A percentile compares a stretch with the other conserved stretches of the same genome.
Evolutionary conservation across 1,140 invertebrate species (phyloP).

Genomic region (Neotoxoptera formosana): DNA sequence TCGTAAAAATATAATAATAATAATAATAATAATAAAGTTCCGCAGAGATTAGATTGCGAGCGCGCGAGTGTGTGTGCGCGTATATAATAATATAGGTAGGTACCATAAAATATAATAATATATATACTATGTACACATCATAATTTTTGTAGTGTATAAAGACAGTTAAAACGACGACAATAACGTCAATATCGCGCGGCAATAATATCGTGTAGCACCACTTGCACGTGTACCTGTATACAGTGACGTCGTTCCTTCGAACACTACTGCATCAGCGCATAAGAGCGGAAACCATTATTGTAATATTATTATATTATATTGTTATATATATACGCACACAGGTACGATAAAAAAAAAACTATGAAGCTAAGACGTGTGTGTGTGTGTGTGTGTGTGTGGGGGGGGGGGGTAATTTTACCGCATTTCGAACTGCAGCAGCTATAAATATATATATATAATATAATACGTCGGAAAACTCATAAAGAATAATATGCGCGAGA

Average conservation of each 20-base stretch:
- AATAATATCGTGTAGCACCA: neutral
- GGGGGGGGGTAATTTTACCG: too few species aligned
- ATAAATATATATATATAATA: too few species aligned
- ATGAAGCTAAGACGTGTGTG: neutral
- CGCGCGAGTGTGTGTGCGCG: neutral
- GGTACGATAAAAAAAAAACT: neutral
- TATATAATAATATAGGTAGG: neutral
- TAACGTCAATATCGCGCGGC: neutral
- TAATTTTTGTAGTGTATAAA: neutral
- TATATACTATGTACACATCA: neutral
- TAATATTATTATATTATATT: neutral
- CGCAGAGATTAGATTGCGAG: neutral
- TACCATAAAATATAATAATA: neutral
- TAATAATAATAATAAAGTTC: conserved; percentile 3
- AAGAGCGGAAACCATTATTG: neutral
- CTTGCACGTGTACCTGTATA: neutral
- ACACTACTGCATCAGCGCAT: neutral
- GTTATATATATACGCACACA: neutral
- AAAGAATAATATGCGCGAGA: neutral
- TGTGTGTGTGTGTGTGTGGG: neutral
- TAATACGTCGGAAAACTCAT: neutral
- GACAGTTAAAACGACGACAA: neutral
- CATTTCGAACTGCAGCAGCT: neutral
- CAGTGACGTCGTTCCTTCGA: neutral
- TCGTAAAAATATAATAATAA: neutral